A percentile compares a stretch with the other conserved stretches of the same genome.
Evolutionary conservation across 1,140 invertebrate genomes (phyloP).

Genomic region (Rhyzopertha dominica): DNA sequence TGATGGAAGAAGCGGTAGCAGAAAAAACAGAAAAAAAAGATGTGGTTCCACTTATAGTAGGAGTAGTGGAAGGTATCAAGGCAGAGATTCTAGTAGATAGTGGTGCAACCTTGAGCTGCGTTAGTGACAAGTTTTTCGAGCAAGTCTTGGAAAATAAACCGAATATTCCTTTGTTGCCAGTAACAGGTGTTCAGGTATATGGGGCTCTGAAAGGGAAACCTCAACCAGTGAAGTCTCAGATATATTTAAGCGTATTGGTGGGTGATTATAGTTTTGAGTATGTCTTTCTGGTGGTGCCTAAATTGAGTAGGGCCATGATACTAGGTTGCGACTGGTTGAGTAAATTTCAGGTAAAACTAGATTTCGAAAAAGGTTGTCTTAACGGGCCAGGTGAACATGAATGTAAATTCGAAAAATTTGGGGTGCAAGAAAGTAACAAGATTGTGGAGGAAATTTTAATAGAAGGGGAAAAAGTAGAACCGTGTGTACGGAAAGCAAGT

Average conservation of each 20-base stretch:
- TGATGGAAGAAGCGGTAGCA: too few relatives aligned
- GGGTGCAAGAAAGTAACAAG: too few relatives aligned
- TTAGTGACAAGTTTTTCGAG: too few relatives aligned
- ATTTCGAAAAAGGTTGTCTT: slow-evolving; percentile 9
- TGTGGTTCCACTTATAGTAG: too few relatives aligned
- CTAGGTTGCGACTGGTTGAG: slow-evolving; percentile 31
- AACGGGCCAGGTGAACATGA: neutral
- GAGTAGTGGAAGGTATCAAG: too few relatives aligned
- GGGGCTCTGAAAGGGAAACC: slow-evolving; percentile 21
- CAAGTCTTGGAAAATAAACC: slow-evolving; percentile 8
- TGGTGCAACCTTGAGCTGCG: too few relatives aligned
- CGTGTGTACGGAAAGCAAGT: too few relatives aligned
- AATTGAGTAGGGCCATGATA: slow-evolving; percentile 22
- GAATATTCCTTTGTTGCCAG: slow-evolving; percentile 19
- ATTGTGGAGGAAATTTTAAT: too few relatives aligned
- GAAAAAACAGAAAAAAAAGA: too few relatives aligned
- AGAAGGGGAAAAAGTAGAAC: too few relatives aligned
- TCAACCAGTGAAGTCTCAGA: slow-evolving; percentile 18
- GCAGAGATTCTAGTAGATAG: too few relatives aligned
- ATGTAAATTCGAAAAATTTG: neutral
- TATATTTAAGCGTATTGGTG: slow-evolving; percentile 6
- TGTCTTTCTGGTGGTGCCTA: slow-evolving; percentile 22
- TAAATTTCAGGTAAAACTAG: slow-evolving; percentile 11
- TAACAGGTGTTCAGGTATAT: slow-evolving; percentile 23
- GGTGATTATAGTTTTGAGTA: neutral